phyloP scores from a whole-genome alignment of 2,888 invertebrate species.

The Flexamia atlantica region DNA sequence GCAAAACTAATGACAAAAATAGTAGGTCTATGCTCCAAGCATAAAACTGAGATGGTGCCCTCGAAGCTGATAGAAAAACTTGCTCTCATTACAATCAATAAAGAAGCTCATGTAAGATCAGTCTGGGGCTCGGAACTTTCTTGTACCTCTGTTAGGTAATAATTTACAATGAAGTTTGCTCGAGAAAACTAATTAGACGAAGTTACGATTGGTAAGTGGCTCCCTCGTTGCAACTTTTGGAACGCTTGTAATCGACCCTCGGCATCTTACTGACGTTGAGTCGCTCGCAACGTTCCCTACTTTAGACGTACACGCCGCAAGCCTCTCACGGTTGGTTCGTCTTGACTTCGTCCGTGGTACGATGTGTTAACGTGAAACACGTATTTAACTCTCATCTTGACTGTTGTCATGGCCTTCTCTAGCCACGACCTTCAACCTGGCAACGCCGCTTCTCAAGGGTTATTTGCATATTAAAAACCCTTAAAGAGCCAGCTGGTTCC shows the following conservation, averaged over 20 bases:
- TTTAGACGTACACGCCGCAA: not conserved
- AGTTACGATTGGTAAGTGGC: slow-evolving; percentile 43
- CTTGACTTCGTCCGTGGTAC: no score
- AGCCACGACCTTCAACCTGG: no score
- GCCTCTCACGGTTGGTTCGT: not conserved
- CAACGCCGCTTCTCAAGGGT: no score
- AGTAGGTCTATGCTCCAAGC: no score
- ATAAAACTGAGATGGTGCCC: no score
- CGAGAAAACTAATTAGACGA: slow-evolving; percentile 42
- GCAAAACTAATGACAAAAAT: no score
- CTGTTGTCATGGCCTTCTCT: no score
- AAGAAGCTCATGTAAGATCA: slow-evolving; percentile 37
- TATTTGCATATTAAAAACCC: no score
- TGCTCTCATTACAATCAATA: not conserved
- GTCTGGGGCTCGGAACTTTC: slow-evolving; percentile 15
- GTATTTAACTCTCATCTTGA: no score
- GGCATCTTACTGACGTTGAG: slow-evolving; percentile 15
- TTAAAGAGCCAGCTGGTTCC: no score
- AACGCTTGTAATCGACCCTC: slow-evolving; percentile 24
- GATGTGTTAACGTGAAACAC: no score
- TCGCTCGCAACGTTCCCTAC: slow-evolving; percentile 1
- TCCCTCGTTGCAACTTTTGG: slow-evolving; percentile 34
- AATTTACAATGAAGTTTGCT: slow-evolving; percentile 29
- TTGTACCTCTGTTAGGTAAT: slow-evolving; percentile 29
- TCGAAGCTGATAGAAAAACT: no score